Percentiles rank a stretch among this genome's conserved stretches.
Evolutionary conservation across 2,113 vertebrate species (phyloP).

Genomic region (Fukomys damarensis): DNA sequence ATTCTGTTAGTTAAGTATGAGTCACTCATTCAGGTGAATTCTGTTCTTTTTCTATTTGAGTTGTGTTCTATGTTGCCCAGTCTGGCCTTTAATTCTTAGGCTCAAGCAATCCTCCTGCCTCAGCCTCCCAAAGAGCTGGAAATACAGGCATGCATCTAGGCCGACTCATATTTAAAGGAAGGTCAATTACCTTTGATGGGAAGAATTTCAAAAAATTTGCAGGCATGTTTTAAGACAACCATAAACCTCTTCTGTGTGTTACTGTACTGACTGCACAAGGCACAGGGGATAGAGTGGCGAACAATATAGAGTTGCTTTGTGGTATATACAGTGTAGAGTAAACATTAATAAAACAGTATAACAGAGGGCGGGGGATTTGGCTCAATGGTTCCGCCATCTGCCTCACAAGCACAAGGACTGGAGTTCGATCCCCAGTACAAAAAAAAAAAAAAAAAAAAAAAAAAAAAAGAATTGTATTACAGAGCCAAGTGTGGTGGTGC

Average conservation of each 20-base stretch:
- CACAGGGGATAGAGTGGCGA: neutral
- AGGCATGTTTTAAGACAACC: constrained; percentile 2
- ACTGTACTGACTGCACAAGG: neutral
- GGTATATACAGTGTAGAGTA: neutral
- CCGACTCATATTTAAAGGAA: neutral
- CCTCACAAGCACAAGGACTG: too few relatives aligned
- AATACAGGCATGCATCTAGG: neutral
- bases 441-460: too few relatives aligned
- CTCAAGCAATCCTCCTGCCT: neutral
- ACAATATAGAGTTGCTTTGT: neutral
- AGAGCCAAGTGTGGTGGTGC: neutral
- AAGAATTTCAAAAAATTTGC: constrained; percentile 20
- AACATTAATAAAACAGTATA: neutral
- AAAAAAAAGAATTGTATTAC: too few relatives aligned
- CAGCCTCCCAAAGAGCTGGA: neutral
- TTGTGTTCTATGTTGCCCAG: neutral
- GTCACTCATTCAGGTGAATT: neutral
- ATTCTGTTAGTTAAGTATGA: constrained; percentile 32
- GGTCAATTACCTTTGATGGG: neutral
- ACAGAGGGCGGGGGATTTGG: too few relatives aligned
- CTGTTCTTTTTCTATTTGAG: neutral
- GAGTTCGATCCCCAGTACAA: too few relatives aligned
- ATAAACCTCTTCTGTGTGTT: neutral
- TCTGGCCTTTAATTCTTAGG: neutral
- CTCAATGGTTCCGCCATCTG: too few relatives aligned